Percentiles rank a stretch among this genome's conserved stretches.
Evolutionary conservation across 2,888 invertebrate species (phyloP).

Genomic region (Xanthorhoe designata): DNA sequence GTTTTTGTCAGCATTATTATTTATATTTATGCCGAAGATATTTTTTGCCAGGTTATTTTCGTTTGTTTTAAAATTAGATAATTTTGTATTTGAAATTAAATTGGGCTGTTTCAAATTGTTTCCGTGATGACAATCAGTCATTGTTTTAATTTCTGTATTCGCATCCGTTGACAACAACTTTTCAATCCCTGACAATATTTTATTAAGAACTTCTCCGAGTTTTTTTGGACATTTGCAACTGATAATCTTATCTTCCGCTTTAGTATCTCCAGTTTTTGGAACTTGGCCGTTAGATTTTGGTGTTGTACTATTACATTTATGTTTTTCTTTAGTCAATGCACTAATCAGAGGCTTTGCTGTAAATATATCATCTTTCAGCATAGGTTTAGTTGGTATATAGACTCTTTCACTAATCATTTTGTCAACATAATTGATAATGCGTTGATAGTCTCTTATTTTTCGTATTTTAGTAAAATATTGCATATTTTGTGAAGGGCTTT

Average conservation of each 20-base stretch:
- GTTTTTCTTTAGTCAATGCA: background rate
- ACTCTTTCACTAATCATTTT: slow-evolving; percentile 69
- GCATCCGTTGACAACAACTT: slow-evolving; percentile 49
- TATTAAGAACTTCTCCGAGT: slow-evolving; percentile 47
- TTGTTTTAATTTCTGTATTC: background rate
- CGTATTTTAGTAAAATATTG: slow-evolving; percentile 71
- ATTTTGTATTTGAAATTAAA: background rate
- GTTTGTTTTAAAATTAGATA: background rate
- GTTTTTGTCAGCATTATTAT: background rate
- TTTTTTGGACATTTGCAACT: slow-evolving; percentile 61
- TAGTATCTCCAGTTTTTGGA: background rate
- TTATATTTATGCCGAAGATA: background rate
- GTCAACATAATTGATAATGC: slow-evolving; percentile 69
- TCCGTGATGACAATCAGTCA: slow-evolving; percentile 1
- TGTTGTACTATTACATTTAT: background rate
- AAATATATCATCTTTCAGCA: slow-evolving; percentile 41
- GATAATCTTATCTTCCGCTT: slow-evolving; percentile 2
- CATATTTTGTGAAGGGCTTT: slow-evolving; percentile 61
- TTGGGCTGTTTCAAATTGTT: background rate
- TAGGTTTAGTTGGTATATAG: slow-evolving; percentile 49
- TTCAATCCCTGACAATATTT: slow-evolving; percentile 58
- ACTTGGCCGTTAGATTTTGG: background rate
- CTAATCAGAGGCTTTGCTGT: slow-evolving; percentile 34
- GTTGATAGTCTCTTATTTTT: slow-evolving; percentile 69
- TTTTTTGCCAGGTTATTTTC: background rate